Conservation (phyloP, 2,113 vertebrate species). For the Podarcis muralis region DNA sequence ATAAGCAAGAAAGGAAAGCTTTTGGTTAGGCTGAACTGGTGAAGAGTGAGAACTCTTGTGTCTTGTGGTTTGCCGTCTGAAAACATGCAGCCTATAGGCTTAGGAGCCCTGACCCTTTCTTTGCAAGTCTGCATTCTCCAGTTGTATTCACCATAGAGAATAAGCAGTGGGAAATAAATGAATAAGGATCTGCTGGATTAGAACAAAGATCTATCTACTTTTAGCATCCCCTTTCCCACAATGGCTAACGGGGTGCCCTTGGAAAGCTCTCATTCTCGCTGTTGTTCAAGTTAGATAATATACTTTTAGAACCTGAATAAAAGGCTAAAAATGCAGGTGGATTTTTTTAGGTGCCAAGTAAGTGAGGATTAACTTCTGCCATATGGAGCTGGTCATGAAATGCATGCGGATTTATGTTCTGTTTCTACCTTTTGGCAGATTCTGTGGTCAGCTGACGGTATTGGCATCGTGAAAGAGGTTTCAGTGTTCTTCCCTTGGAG, state of each 20-base stretch:
- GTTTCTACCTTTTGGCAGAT: not conserved
- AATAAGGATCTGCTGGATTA: not conserved
- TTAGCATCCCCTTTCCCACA: not conserved
- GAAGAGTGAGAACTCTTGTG: not conserved
- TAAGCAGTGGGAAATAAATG: not conserved
- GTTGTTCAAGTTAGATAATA: not conserved
- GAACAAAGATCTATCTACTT: not conserved
- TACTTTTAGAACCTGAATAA: not conserved
- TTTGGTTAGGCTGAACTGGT: not conserved
- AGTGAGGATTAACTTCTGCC: not conserved
- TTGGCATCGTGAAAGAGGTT: not conserved
- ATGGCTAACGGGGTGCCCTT: not conserved
- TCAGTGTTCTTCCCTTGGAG: constrained; percentile 9
- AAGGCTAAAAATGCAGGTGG: not conserved
- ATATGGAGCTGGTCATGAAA: not conserved
- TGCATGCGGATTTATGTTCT: not conserved
- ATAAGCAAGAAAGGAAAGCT: not conserved
- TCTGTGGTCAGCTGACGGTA: not conserved
- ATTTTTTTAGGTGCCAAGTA: not conserved
- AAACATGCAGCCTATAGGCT: not conserved
- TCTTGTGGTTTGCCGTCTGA: not conserved
- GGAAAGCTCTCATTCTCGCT: not conserved
- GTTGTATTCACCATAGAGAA: not conserved
- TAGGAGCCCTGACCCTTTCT: not conserved
- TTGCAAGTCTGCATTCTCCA: not conserved